These are phyloP conservation scores for Sebastes alutus DNA, from an alignment of 2,797 vertebrate species.

Conservation along the genomic window DNA sequence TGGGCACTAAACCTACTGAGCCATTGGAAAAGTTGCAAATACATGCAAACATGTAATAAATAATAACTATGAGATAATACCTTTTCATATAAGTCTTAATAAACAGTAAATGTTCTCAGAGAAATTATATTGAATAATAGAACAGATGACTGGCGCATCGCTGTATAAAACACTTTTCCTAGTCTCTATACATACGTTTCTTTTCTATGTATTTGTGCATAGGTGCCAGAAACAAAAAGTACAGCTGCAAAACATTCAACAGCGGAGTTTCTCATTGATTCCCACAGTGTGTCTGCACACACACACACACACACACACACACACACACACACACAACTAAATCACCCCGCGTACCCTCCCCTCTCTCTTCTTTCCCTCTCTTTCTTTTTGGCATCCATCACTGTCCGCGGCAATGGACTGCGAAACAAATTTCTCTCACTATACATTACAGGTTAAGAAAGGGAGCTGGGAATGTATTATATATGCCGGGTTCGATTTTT, in stretches of 20 bases:
- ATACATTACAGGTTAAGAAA: conserved; percentile 78
- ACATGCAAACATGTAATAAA: background rate
- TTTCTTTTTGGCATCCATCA: conserved; percentile 73
- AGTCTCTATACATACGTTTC: background rate
- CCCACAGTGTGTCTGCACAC: background rate
- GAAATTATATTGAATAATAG: background rate
- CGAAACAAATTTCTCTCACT: conserved; percentile 77
- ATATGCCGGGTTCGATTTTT: conserved; percentile 76
- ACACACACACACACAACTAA: background rate
- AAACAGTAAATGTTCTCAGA: background rate
- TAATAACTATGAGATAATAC: background rate
- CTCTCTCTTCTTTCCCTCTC: conserved; percentile 25
- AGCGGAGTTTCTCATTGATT: background rate
- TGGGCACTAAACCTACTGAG: background rate
- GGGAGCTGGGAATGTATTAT: conserved; percentile 72
- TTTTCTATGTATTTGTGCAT: background rate
- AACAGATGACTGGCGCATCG: background rate
- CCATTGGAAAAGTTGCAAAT: background rate
- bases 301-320: background rate
- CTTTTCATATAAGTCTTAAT: background rate
- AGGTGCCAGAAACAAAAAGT: background rate
- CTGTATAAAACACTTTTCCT: background rate
- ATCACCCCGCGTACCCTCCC: background rate
- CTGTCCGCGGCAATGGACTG: conserved; percentile 72
- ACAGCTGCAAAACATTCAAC: background rate